These are phyloP conservation scores for Steinernema feltiae DNA, from an alignment of 1,140 invertebrate genomes.

Conservation along the genomic window DNA sequence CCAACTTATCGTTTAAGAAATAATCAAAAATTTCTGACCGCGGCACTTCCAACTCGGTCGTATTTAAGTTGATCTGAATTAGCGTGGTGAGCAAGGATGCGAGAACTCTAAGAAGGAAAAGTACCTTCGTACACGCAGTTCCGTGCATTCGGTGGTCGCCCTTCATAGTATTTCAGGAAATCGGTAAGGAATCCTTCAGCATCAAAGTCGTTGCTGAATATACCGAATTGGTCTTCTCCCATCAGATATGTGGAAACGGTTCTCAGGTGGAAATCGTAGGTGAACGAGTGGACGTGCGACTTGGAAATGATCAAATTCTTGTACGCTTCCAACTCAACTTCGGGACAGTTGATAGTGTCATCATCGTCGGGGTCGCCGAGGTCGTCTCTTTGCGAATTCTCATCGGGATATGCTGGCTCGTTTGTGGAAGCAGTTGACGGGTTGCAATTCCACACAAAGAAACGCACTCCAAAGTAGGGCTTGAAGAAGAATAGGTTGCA, in stretches of 20 bases:
- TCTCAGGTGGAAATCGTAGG: slow-evolving; percentile 77
- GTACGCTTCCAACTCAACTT: slow-evolving; percentile 17
- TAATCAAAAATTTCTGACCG: slow-evolving; percentile 43
- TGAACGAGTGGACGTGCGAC: slow-evolving; percentile 75
- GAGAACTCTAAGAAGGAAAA: slow-evolving; percentile 13
- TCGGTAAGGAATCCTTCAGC: slow-evolving; percentile 68
- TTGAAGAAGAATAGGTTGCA: slow-evolving; percentile 69
- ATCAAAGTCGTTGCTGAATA: slow-evolving; percentile 66
- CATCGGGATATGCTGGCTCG: slow-evolving; percentile 7
- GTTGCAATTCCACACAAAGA: slow-evolving; percentile 66
- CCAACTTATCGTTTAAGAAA: slow-evolving; percentile 42
- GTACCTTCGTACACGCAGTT: slow-evolving; percentile 71
- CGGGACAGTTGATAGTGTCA: slow-evolving; percentile 18
- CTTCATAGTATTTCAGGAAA: slow-evolving; percentile 76
- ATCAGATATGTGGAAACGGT: slow-evolving; percentile 70
- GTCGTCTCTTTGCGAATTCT: slow-evolving; percentile 18
- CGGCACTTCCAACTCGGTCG: slow-evolving; percentile 30
- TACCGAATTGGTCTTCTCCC: slow-evolving; percentile 63
- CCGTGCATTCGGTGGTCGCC: slow-evolving; percentile 74
- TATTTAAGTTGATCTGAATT: slow-evolving; percentile 37
- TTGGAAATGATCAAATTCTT: slow-evolving; percentile 46
- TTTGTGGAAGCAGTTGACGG: slow-evolving; percentile 19
- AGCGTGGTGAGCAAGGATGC: slow-evolving; percentile 13
- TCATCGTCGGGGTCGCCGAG: not conserved
- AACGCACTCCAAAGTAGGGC: slow-evolving; percentile 71